Base-by-base conservation (phyloP, 2,888 invertebrate genomes). In the Marronus borbonicus region DNA sequence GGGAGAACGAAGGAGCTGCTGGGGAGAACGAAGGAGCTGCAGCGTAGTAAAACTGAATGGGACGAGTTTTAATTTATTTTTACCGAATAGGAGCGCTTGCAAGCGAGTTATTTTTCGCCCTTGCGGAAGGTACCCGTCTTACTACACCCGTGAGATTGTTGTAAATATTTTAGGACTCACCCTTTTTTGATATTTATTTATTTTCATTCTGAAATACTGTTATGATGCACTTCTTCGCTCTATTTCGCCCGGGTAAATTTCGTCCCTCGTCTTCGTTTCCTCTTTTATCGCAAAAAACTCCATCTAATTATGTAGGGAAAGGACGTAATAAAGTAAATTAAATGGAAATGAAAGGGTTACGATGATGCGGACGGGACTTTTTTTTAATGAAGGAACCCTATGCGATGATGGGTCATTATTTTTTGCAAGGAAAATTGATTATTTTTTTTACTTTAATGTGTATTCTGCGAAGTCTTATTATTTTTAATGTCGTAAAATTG, bases 31-130 rank as follows among this genome's bases (percentile, higher is more conserved):
- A 20, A 58, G 20, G 20, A 58, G 55, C 65, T 44, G 70, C 70
- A 55, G 70, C 70, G 70, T 55, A 70, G 36, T 70, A 70, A 70
- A 70, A 70, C 31, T 58, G 70, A 70, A 70, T 70, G 77, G 82
- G 81, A 80, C 78, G 81, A 81, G 77, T 80, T 85, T 85, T 85
- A 85, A 85, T 85, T 85, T 84, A 84, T 84, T 83, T 85, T 83
- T 83, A 82, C 80, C 81, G 80, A 80, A 80, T 79, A 79, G 79
- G 78, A 78, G 69, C 79, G 66, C 75, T 79, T 58, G 17, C 66
- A 80, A 76, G 79, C 80, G 80, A 80, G 81, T 81, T 68, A 12
- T 68, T 28, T 50, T 78, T 79, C 78, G 62, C 62, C 28, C 14
- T 62, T 12, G 65, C 39, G 39, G 20, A 68, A 76, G 78, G 66